phyloP scores from a whole-genome alignment of 2,797 vertebrate genomes.

The Pachyuromys duprasi region DNA sequence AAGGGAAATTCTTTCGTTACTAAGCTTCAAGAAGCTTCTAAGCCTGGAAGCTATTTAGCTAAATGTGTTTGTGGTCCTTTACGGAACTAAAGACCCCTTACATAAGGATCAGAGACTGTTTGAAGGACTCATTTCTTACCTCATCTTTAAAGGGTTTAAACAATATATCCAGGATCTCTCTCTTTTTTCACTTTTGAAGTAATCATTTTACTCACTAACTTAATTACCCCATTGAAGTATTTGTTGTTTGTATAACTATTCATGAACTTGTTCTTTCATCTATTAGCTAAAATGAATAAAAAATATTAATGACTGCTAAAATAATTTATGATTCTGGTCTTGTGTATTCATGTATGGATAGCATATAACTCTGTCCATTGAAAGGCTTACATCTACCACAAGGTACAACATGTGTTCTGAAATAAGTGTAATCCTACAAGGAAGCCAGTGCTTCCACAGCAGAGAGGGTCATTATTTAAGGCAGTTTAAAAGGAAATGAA shows the following conservation, averaged over 20 bases:
- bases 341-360: conserved; percentile 5
- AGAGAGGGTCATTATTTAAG: neutral
- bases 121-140: neutral
- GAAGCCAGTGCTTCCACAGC: conserved; percentile 9
- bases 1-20: neutral
- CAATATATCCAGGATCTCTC: neutral
- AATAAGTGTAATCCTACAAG: conserved; percentile 12
- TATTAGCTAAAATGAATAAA: conserved; percentile 41
- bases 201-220: conserved; percentile 42
- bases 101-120: neutral
- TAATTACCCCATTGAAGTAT: neutral
- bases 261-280: neutral
- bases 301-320: conserved; percentile 34
- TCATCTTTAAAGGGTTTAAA: neutral
- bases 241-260: conserved; percentile 33
- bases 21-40: neutral
- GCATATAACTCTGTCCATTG: neutral
- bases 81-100: neutral
- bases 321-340: neutral
- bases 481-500: conserved; percentile 48
- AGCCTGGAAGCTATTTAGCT: conserved; percentile 25
- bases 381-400: neutral
- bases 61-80: neutral
- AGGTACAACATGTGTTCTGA: neutral
- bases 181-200: conserved; percentile 22